Base-by-base conservation (phyloP, 2,888 invertebrate genomes). In the Steinernema scapterisci region DNA sequence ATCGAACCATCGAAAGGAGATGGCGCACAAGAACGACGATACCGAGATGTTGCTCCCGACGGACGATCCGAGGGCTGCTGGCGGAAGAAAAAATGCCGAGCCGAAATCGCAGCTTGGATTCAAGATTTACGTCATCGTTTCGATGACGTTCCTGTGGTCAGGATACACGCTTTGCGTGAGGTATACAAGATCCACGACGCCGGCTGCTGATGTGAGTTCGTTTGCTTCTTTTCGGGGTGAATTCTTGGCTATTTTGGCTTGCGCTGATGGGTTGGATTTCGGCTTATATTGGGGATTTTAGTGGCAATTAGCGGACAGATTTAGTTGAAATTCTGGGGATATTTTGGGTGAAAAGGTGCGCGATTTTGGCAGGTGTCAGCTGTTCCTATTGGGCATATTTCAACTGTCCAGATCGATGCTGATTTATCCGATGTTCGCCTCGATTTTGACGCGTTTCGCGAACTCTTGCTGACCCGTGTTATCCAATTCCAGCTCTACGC, bases 141-240 rank as follows among this genome's bases (percentile, higher is more conserved):
- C 83, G 44, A 87, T 88, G 86, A 84, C 85, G 7, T 76, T 85
- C 72, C 76, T 87, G 13, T 87, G 87, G 87, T 86, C 87, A n/a
- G 85, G 81, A 7, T 88, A 87, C 79, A 86, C 87, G 44, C 74
- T 88, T 27, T 79, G 82, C 11, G 84, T 88, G 46, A 80, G 85
- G 31, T 86, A 84, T 72, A 87, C 87, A 19, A 72, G 86, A n/a
- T 85, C 84, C 43, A 82, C 79, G 19, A 82, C 83, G 16, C 73
- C 80, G 2, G 71, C 76, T 0, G 80, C 81, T 27, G 70, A 80
- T 73, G 85, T 86, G 38, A 38, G 71, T 11, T 2, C 9, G 5
- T 31, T 70, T 70, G 3, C 9, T 6, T 6, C 5, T 3, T 38
- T 38, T 38, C 9, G 38, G 38, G 38, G 38, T 9, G 9, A 38